Evolutionary conservation across 2,113 vertebrate genomes (phyloP).

Genomic region (Lethenteron camtschaticum): DNA sequence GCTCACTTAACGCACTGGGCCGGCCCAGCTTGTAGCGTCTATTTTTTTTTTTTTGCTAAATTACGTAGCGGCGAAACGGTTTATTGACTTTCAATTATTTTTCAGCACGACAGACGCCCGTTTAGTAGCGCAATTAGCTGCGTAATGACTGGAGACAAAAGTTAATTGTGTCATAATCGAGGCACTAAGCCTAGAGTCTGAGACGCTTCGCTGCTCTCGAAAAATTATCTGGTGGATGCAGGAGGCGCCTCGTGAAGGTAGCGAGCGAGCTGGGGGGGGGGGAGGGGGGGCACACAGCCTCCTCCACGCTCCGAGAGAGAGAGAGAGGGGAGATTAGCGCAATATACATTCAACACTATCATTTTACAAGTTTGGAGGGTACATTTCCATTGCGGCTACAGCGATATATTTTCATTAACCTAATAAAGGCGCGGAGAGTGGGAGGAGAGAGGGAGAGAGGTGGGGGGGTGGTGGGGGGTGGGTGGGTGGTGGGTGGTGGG

Average conservation of each 20-base stretch:
- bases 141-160: constrained; percentile 6
- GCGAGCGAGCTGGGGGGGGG: no score
- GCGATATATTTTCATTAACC: constrained; percentile 2
- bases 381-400: not conserved
- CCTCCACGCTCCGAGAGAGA: not conserved
- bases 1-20: no score
- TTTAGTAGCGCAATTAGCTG: not conserved
- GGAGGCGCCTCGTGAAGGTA: no score
- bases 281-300: no score
- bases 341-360: constrained; percentile 4
- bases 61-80: not conserved
- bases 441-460: not conserved
- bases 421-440: not conserved
- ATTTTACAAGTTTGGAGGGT: constrained; percentile 4
- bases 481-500: no score
- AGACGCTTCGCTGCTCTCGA: not conserved
- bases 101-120: constrained; percentile 3
- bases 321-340: not conserved
- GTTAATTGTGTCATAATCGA: not conserved
- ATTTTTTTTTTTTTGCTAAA: no score
- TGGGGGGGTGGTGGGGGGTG: no score
- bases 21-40: no score
- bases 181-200: not conserved
- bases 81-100: not conserved
- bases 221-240: not conserved